Evolutionary conservation across 2,113 vertebrate genomes (phyloP).

Genomic region (Hemicordylus capensis): DNA sequence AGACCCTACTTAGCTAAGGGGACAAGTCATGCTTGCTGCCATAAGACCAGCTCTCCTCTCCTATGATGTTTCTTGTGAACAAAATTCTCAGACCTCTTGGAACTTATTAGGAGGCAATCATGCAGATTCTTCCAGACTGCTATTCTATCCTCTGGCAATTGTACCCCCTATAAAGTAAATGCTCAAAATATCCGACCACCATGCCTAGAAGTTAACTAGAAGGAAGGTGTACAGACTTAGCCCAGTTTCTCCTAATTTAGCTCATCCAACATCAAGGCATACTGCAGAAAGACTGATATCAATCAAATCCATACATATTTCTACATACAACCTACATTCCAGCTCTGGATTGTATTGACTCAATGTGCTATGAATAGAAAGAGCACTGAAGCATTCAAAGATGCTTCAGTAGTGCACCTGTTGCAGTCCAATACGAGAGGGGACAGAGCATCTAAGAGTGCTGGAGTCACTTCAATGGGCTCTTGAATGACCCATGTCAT

Average conservation of each 20-base stretch:
- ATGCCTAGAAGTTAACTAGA: not conserved
- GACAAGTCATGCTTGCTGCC: too few species aligned
- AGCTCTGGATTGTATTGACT: not conserved
- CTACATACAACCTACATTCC: fast-evolving
- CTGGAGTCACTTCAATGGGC: not conserved
- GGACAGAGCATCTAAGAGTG: not conserved
- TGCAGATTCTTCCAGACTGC: not conserved
- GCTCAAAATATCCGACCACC: not conserved
- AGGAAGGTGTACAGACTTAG: slow-evolving; percentile 27
- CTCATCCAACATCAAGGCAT: not conserved
- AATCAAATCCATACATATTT: not conserved
- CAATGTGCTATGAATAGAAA: too few species aligned
- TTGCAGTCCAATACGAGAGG: not conserved
- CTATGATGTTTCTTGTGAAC: not conserved
- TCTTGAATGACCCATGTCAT: not conserved
- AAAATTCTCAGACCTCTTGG: slow-evolving; percentile 20
- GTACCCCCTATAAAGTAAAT: not conserved
- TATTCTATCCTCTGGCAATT: not conserved
- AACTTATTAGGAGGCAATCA: slow-evolving; percentile 5
- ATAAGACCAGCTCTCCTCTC: too few species aligned
- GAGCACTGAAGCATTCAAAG: not conserved
- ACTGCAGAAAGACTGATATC: not conserved
- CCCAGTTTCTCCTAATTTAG: not conserved
- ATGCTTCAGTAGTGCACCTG: not conserved
- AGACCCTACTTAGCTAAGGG: too few species aligned